Evolutionary conservation across 92 coral and sea anemone species (phyloP).

Genomic region (Pocillopora grandis): DNA sequence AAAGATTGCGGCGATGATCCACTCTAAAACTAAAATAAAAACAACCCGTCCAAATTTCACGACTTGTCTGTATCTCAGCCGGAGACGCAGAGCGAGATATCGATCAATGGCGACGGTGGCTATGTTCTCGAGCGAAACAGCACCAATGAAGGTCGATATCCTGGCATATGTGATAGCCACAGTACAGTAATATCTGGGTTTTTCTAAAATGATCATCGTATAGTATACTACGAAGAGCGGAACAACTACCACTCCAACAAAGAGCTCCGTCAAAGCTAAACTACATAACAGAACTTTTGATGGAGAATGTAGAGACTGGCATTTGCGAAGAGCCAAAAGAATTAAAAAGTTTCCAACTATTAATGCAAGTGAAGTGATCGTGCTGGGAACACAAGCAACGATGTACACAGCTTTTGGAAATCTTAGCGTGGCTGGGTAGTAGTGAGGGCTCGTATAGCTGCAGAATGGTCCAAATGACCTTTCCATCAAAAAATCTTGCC

Average conservation of each 20-base stretch:
- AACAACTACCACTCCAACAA: constrained; percentile 19
- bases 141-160: neutral
- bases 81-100: constrained; percentile 24
- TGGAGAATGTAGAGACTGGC: constrained; percentile 11
- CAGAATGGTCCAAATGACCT: neutral
- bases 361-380: neutral
- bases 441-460: neutral
- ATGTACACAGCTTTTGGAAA: neutral
- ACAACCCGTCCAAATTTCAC: constrained; percentile 27
- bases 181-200: constrained; percentile 12
- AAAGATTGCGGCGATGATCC: neutral
- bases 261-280: constrained; percentile 16
- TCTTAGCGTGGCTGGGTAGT: neutral
- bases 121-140: neutral
- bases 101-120: constrained; percentile 14
- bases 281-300: neutral
- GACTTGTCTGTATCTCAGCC: constrained; percentile 8
- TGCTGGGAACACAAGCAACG: neutral
- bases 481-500: neutral
- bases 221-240: neutral
- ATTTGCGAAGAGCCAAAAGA: constrained; percentile 12
- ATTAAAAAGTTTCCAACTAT: neutral
- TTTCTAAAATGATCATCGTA: constrained; percentile 20
- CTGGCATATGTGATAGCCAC: constrained; percentile 9
- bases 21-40: neutral